Base-by-base conservation (phyloP, 2,113 vertebrate genomes). In the Spheniscus mendiculus region DNA sequence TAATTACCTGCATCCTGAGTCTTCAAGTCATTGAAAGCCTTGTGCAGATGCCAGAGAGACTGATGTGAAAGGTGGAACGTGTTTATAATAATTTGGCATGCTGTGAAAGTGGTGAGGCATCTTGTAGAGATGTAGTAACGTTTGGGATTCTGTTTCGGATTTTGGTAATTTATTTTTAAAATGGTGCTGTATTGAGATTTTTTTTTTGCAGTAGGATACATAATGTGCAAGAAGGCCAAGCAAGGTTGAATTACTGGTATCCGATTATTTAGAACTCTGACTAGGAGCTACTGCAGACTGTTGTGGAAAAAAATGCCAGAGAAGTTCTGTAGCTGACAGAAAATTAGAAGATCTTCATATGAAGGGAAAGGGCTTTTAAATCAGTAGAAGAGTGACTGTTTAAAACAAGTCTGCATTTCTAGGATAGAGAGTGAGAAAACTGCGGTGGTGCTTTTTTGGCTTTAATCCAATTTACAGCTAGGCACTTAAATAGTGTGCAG, bases 391-490 rank as follows among this genome's bases (percentile, higher is more conserved):
- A 45, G 25, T 10, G 36, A 77, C n/a, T 42, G 11, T 88, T 91
- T 88, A 34, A 95, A 77, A 50, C 12, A 61, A 40, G 20, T 50
- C 45, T 90, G 29, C 5, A 12, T 74, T 94, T 92, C 67, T 81
- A 73, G 67, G 32, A 12, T 58, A 42, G 69, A 55, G 55, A 44
- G 12, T 17, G 12, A 71, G 40, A 77, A 89, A 81, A 71, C 72
- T 71, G 45, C 32, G 74, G 55, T 71, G 81, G 36, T 83, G 45
- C 23, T 10, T 74, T 62, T 83, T 70, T 87, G 63, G 55, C 38
- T 93, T 87, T 87, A 96, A 96, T 95, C 92, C 72, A 96, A 5
- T 97, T 93, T 92, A 65, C 22, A 92, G 69, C 71, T 70, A 70
- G 59, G 32, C 15, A 21, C 38, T 71, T 91, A 89, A 92, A 83